phyloP scores from a whole-genome alignment of 1,140 invertebrate species.

The Hermetia illucens region DNA sequence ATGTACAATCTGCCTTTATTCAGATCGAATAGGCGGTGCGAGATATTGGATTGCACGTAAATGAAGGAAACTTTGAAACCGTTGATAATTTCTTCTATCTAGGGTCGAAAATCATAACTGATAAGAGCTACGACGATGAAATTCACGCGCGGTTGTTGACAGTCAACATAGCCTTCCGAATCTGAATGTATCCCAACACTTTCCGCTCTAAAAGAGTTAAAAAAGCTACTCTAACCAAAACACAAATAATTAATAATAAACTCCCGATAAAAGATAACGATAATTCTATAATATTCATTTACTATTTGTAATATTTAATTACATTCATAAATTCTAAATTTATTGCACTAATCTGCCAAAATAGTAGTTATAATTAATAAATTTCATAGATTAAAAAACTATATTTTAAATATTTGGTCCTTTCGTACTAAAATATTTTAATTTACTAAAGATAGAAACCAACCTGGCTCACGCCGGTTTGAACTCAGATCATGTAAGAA shows the following conservation, averaged over 20 bases:
- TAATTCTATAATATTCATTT: constrained; percentile 27
- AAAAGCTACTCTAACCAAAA: constrained; percentile 44
- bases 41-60: too few relatives aligned
- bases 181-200: constrained; percentile 46
- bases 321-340: constrained; percentile 38
- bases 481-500: constrained; percentile 64
- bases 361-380: constrained; percentile 32
- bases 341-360: constrained; percentile 44
- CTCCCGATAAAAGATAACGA: constrained; percentile 25
- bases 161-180: too few relatives aligned
- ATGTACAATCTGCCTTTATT: too few relatives aligned
- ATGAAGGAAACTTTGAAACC: too few relatives aligned
- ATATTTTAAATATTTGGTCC: constrained; percentile 34
- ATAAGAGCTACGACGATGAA: too few relatives aligned
- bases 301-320: constrained; percentile 32
- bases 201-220: constrained; percentile 49
- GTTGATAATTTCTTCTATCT: too few relatives aligned
- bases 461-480: constrained; percentile 54
- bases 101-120: too few relatives aligned
- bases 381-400: constrained; percentile 30
- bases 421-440: constrained; percentile 49
- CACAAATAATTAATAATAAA: too few relatives aligned
- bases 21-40: too few relatives aligned
- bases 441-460: constrained; percentile 46
- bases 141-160: too few relatives aligned